These are phyloP conservation scores for Hydrolagus affinis DNA, from an alignment of 2,113 vertebrate species.

Conservation along the genomic window DNA sequence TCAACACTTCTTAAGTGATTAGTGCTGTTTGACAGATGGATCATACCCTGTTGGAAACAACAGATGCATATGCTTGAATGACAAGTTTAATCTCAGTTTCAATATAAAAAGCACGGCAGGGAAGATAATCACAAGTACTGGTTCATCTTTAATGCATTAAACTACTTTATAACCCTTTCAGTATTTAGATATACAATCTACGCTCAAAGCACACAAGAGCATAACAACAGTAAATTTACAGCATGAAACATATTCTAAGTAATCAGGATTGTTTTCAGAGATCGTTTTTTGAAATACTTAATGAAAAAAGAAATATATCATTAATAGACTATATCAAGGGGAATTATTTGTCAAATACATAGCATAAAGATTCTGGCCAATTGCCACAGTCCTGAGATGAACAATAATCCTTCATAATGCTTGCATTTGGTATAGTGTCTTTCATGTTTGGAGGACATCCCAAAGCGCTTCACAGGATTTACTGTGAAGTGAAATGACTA, in stretches of 20 bases:
- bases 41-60: background rate
- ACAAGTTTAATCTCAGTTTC: background rate
- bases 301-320: too few relatives aligned
- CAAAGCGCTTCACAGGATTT: too few relatives aligned
- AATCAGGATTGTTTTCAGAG: background rate
- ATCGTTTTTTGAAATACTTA: too few relatives aligned
- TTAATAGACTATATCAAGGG: too few relatives aligned
- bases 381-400: too few relatives aligned
- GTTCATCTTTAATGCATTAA: background rate
- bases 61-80: background rate
- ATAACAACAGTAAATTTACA: background rate
- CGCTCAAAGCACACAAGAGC: background rate
- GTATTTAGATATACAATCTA: background rate
- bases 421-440: too few relatives aligned
- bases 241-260: background rate
- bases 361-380: too few relatives aligned
- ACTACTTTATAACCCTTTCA: background rate
- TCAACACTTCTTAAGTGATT: conserved; percentile 7
- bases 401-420: too few relatives aligned
- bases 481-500: too few relatives aligned
- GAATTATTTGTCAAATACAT: too few relatives aligned
- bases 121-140: background rate
- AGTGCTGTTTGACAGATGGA: conserved; percentile 1
- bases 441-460: too few relatives aligned
- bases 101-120: background rate